phyloP scores from a whole-genome alignment of 2,797 vertebrate species.

The Trachurus trachurus region DNA sequence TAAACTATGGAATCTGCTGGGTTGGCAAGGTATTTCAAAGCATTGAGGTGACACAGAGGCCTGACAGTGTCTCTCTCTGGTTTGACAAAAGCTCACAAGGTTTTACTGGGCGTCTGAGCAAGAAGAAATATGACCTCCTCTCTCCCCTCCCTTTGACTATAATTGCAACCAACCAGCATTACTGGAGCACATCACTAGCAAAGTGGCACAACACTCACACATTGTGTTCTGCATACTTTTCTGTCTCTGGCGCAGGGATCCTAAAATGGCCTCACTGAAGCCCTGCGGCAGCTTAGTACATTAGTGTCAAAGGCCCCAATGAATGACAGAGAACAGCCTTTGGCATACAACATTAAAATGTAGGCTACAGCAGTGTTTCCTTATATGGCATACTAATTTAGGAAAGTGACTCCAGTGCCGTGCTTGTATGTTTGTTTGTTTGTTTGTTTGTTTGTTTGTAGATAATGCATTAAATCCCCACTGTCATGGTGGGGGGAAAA shows the following conservation, averaged over 20 bases:
- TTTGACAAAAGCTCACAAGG: slow-evolving; percentile 50
- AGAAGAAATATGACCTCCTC: slow-evolving; percentile 29
- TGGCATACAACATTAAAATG: slow-evolving; percentile 61
- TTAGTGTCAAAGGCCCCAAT: slow-evolving; percentile 76
- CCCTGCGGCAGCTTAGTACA: slow-evolving; percentile 78
- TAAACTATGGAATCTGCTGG: neutral
- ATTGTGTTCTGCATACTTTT: slow-evolving; percentile 61
- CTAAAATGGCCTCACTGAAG: slow-evolving; percentile 69
- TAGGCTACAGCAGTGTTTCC: slow-evolving; percentile 54
- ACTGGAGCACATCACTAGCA: slow-evolving; percentile 51
- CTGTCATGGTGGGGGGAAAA: neutral
- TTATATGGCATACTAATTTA: slow-evolving; percentile 42
- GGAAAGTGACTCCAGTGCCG: slow-evolving; percentile 26
- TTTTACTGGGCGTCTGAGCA: slow-evolving; percentile 55
- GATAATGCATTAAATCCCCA: slow-evolving; percentile 32
- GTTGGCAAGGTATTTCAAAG: slow-evolving; percentile 18
- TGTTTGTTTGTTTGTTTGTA: slow-evolving; percentile 45
- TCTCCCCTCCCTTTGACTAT: slow-evolving; percentile 43
- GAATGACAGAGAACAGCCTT: slow-evolving; percentile 74
- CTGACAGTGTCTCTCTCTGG: slow-evolving; percentile 12
- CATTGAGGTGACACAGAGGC: slow-evolving; percentile 9
- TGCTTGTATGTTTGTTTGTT: slow-evolving; percentile 38
- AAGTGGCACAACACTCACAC: slow-evolving; percentile 52
- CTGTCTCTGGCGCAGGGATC: slow-evolving; percentile 55
- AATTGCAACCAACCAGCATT: slow-evolving; percentile 48